Evolutionary conservation across 2,888 invertebrate genomes (phyloP).

Genomic region (Cremastinae sp.): DNA sequence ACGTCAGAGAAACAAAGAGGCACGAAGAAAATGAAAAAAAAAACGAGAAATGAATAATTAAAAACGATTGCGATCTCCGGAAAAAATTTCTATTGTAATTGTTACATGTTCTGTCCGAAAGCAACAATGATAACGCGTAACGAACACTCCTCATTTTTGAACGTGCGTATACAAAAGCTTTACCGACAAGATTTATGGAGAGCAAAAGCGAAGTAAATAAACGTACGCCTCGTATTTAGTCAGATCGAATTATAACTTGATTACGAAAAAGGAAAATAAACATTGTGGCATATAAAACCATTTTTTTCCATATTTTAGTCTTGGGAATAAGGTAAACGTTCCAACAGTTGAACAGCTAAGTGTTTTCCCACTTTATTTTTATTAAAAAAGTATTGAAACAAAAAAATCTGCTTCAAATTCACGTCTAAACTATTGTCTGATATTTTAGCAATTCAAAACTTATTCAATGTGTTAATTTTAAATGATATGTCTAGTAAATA

Average conservation of each 20-base stretch:
- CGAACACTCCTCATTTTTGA: constrained; percentile 13
- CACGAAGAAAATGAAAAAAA: not conserved
- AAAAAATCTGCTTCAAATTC: too few species aligned
- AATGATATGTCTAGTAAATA: too few species aligned
- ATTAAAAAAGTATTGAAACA: too few species aligned
- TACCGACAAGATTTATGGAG: constrained; percentile 29
- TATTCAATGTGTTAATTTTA: too few species aligned
- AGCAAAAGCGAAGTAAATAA: constrained; percentile 55
- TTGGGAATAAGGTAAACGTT: constrained; percentile 67
- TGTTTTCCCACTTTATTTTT: too few species aligned
- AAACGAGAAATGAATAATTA: constrained; percentile 20
- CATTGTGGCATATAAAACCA: constrained; percentile 69
- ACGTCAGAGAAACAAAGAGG: constrained; percentile 21
- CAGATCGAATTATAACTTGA: constrained; percentile 55
- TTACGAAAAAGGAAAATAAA: constrained; percentile 33
- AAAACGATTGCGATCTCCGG: constrained; percentile 39
- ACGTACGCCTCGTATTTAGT: constrained; percentile 57
- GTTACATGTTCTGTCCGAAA: constrained; percentile 16
- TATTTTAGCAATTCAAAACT: too few species aligned
- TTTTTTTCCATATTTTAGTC: constrained; percentile 61
- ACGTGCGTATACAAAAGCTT: constrained; percentile 28
- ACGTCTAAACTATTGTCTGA: too few species aligned
- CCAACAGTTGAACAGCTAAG: too few species aligned
- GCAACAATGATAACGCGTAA: constrained; percentile 12
- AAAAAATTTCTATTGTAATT: constrained; percentile 47